Base-by-base conservation (phyloP, 2,797 vertebrate genomes). In the Emys orbicularis region DNA sequence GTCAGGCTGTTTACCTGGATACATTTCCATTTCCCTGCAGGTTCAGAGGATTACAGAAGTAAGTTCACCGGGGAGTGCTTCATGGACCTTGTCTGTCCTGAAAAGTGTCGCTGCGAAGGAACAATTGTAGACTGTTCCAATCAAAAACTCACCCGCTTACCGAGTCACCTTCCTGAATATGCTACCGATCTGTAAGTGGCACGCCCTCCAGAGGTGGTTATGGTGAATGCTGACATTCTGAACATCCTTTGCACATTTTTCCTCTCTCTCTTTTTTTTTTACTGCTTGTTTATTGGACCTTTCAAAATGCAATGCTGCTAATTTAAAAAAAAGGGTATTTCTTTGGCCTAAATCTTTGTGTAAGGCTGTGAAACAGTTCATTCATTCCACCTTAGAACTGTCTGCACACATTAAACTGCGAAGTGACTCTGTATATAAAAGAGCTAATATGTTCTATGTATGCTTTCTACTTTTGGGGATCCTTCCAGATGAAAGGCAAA, bases 61-160 rank as follows among this genome's bases (percentile, higher is more conserved):
- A 99, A 99, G 81, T 98, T 99, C 93, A 99, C 99, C 1, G 98
- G 99, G 1, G 99, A 99, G 50, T 99, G 99, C 94, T 99, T 99
- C 98, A 99, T 99, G 98, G 99, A 99, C 94, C 99, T 99, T 9
- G 98, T 99, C 37, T 99, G 99, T 98, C 99, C 99, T 0, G 99
- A 99, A 97, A 99, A 98, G 95, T 99, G 99, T 92, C 99, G 99
- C 96, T 99, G 99, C 1, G 99, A 99, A 96, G 99, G 99, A 82
- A 99, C 99, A 0, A 92, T 99, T n/a, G 99, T 99, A 23, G 99
- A 99, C 98, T 99, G 99, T 98, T 99, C 99, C 90, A 99, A 99
- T 97, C 99, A 99, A 90, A 99, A 99, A 94, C 98, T 99, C 85
- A 98, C 98, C 94, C 99, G 99, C 0, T 86, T 99, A 65, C 99